These are phyloP conservation scores for Oncorhynchus keta DNA, from an alignment of 2,113 vertebrate species.

Conservation along the genomic window DNA sequence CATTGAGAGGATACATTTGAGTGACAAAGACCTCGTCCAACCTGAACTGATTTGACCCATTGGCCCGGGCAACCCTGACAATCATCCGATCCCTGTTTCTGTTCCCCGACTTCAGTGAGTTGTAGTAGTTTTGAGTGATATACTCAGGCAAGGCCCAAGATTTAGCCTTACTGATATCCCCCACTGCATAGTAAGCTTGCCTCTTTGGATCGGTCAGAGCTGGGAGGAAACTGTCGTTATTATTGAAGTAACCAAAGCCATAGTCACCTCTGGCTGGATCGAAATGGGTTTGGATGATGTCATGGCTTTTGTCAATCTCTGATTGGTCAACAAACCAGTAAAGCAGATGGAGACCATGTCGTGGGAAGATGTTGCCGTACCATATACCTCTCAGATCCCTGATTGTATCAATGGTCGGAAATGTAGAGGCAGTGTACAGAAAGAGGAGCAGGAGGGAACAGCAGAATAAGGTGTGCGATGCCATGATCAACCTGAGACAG, in stretches of 20 bases:
- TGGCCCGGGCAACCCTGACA: not conserved
- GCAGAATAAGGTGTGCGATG: not conserved
- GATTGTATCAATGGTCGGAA: slow-evolving; percentile 4
- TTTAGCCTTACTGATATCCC: not conserved
- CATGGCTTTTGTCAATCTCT: not conserved
- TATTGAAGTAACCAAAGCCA: not conserved
- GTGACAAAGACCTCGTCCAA: slow-evolving; percentile 4
- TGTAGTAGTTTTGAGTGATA: slow-evolving; percentile 7
- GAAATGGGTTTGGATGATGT: slow-evolving; percentile 3
- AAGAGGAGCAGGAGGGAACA: not conserved
- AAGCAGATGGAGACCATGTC: slow-evolving; percentile 1
- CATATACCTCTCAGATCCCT: not conserved
- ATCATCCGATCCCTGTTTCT: slow-evolving; percentile 1
- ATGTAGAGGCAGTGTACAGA: not conserved
- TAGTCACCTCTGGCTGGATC: not conserved
- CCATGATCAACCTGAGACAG: slow-evolving; percentile 1
- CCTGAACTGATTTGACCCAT: not conserved
- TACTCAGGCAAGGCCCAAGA: not conserved
- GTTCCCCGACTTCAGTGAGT: not conserved
- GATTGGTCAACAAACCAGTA: slow-evolving; percentile 2
- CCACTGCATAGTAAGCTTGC: not conserved
- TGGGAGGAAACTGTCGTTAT: not conserved
- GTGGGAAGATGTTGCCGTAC: not conserved
- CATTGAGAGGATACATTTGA: not conserved
- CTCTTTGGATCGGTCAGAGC: not conserved